These are phyloP conservation scores for Agrotis clavis DNA, from an alignment of 2,888 invertebrate species.

Conservation along the genomic window DNA sequence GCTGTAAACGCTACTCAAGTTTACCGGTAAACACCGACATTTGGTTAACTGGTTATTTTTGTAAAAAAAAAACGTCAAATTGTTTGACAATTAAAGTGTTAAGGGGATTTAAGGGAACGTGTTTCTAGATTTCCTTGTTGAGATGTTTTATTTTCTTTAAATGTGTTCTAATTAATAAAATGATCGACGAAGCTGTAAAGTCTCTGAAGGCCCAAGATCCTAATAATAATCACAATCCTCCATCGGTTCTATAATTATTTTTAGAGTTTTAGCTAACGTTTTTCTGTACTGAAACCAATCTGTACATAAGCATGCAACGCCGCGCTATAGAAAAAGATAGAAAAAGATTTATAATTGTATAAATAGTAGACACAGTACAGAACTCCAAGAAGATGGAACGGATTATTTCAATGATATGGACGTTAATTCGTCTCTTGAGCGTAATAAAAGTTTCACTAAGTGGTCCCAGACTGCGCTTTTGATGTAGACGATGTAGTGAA, in stretches of 20 bases:
- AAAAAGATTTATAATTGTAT: too few relatives aligned
- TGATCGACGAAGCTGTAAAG: too few relatives aligned
- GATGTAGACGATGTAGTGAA: too few relatives aligned
- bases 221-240: too few relatives aligned
- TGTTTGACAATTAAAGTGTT: slow-evolving; percentile 4
- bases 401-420: background rate
- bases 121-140: background rate
- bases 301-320: too few relatives aligned
- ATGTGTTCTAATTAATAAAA: too few relatives aligned
- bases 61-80: slow-evolving; percentile 44
- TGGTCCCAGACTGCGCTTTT: background rate
- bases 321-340: too few relatives aligned
- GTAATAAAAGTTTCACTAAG: background rate
- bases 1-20: slow-evolving; percentile 50
- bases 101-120: background rate
- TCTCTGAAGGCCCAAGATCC: too few relatives aligned
- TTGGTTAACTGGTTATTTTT: slow-evolving; percentile 38
- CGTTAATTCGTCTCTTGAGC: background rate
- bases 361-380: too few relatives aligned
- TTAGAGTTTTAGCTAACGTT: too few relatives aligned
- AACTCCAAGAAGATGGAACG: background rate
- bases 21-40: slow-evolving; percentile 55
- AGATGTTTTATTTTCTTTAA: background rate
- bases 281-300: too few relatives aligned
- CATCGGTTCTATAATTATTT: too few relatives aligned